Evolutionary conservation across 2,888 invertebrate species (phyloP).

Genomic region (Dolichomitus sp.): DNA sequence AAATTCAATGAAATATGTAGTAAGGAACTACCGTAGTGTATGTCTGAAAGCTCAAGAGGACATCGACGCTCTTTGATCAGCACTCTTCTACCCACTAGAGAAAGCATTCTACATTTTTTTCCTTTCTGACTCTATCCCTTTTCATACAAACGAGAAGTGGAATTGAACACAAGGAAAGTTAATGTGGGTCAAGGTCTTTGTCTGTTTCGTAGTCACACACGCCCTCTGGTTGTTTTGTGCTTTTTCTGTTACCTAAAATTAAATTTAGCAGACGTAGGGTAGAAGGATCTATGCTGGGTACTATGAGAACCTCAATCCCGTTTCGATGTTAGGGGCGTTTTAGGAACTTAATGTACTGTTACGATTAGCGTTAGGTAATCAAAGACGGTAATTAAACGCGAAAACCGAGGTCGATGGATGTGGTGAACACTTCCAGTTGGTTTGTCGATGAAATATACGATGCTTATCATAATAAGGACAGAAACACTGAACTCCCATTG

Average conservation of each 20-base stretch:
- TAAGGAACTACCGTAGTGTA: slow-evolving; percentile 37
- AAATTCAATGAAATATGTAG: slow-evolving; percentile 49
- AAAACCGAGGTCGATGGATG: neutral
- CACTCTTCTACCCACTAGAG: slow-evolving; percentile 8
- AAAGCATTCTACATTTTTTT: slow-evolving; percentile 29
- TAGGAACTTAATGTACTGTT: neutral
- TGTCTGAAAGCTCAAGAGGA: neutral
- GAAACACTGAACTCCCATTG: neutral
- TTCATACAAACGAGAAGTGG: slow-evolving; percentile 13
- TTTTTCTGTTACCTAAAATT: neutral
- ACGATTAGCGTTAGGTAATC: neutral
- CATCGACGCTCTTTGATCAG: slow-evolving; percentile 45
- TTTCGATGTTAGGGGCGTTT: neutral
- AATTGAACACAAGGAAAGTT: neutral
- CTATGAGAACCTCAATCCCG: neutral
- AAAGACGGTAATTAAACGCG: neutral
- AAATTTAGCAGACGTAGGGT: neutral
- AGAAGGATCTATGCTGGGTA: neutral
- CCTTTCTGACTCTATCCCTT: neutral
- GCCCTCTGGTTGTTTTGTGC: neutral
- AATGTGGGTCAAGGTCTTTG: slow-evolving; percentile 40
- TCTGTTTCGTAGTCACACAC: neutral
- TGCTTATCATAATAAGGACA: neutral
- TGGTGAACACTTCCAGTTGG: neutral
- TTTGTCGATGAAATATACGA: neutral